Evolutionary conservation across 2,113 vertebrate species (phyloP).

Genomic region (Gambusia holbrooki): DNA sequence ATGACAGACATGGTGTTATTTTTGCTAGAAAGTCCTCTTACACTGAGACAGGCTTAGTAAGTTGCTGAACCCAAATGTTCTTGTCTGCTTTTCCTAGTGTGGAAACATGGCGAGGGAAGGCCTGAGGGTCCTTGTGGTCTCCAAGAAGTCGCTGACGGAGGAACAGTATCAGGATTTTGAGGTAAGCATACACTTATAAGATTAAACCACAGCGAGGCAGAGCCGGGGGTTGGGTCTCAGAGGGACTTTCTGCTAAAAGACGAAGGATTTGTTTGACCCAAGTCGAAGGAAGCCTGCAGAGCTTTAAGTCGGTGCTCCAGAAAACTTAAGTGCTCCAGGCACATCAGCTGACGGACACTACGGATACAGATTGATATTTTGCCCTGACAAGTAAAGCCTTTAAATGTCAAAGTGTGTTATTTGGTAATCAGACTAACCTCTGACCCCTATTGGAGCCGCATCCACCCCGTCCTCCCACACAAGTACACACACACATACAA

Average conservation of each 20-base stretch:
- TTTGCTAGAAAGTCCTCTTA: background rate
- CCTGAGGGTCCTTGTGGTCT: constrained; percentile 92
- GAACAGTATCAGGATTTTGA: constrained; percentile 98
- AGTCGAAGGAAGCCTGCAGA: background rate
- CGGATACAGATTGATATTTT: constrained; percentile 14
- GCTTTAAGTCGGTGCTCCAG: background rate
- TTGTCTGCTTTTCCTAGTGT: constrained; percentile 80
- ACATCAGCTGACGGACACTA: constrained; percentile 6
- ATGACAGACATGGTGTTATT: background rate
- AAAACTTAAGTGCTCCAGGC: background rate
- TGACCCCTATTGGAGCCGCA: constrained; percentile 29
- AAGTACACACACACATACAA: constrained; percentile 5
- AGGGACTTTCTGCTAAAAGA: background rate
- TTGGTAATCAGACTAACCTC: constrained; percentile 48
- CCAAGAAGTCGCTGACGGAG: constrained; percentile 95
- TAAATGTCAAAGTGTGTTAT: constrained; percentile 67
- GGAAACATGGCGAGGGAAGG: constrained; percentile 98
- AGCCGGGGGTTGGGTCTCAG: background rate
- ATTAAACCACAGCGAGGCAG: background rate
- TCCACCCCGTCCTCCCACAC: constrained; percentile 28
- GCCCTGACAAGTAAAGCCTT: constrained; percentile 25
- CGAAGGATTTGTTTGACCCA: background rate
- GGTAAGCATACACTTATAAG: constrained; percentile 69
- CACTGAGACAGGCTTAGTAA: background rate
- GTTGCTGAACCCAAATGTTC: constrained; percentile 38